phyloP scores from a whole-genome alignment of 2,888 invertebrate genomes.

The Dysmachus trigonus region DNA sequence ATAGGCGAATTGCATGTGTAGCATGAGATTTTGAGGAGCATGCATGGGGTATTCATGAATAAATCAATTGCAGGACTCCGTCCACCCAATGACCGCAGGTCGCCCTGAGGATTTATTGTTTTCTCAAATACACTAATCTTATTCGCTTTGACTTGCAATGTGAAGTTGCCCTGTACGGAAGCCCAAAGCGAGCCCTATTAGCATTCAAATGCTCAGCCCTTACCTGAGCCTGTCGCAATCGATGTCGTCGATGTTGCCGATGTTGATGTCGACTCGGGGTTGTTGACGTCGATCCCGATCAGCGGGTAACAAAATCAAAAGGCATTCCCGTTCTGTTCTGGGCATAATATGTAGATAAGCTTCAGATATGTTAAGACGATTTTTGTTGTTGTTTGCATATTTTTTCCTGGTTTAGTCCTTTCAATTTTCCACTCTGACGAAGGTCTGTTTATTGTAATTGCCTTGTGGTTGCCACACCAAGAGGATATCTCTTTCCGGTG shows the following conservation, averaged over 20 bases:
- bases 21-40: background rate
- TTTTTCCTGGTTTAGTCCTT: background rate
- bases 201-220: background rate
- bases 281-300: background rate
- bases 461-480: background rate
- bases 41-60: background rate
- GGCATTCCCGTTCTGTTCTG: background rate
- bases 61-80: background rate
- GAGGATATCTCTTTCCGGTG: background rate
- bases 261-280: background rate
- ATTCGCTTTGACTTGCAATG: background rate
- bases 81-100: background rate
- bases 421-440: conserved; percentile 7
- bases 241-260: background rate
- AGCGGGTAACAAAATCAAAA: background rate
- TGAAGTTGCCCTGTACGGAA: background rate
- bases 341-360: background rate
- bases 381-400: background rate
- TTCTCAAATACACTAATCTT: background rate
- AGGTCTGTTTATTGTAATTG: conserved; percentile 5
- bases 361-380: conserved; percentile 19
- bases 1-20: background rate
- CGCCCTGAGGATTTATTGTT: background rate
- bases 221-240: background rate
- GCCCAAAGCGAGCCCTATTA: background rate